These are phyloP conservation scores for Pseudobourletiella spinata DNA, from an alignment of 1,140 invertebrate species.

Conservation along the genomic window DNA sequence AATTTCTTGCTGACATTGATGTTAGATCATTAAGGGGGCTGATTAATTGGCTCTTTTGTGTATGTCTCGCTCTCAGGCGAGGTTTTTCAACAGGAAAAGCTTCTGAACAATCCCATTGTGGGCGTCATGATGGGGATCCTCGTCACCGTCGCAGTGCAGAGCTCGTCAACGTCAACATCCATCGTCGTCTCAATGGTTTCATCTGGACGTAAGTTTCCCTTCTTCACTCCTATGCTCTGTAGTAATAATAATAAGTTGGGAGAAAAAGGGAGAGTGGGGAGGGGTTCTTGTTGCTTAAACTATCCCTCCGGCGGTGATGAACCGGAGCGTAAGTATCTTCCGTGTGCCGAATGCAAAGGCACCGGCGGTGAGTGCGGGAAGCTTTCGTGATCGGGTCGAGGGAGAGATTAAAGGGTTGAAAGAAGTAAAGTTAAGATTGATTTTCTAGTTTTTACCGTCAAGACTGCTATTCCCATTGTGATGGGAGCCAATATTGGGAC, in stretches of 20 bases:
- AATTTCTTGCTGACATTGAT: neutral
- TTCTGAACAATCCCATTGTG: slow-evolving; percentile 49
- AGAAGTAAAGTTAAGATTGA: too few species aligned
- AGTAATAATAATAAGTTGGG: too few species aligned
- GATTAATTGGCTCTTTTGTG: too few species aligned
- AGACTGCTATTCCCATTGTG: slow-evolving; percentile 48
- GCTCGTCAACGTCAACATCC: slow-evolving; percentile 53
- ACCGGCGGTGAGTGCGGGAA: too few species aligned
- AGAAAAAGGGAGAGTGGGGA: too few species aligned
- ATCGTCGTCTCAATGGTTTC: slow-evolving; percentile 56
- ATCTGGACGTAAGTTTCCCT: slow-evolving; percentile 44
- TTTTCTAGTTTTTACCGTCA: slow-evolving; percentile 45
- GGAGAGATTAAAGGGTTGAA: too few species aligned
- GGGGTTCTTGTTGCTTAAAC: too few species aligned
- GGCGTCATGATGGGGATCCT: slow-evolving; percentile 51
- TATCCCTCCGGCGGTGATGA: too few species aligned
- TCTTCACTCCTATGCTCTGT: too few species aligned
- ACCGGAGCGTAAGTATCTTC: too few species aligned
- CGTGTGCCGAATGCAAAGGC: too few species aligned
- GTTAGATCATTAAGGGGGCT: neutral
- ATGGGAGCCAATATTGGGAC: slow-evolving; percentile 57
- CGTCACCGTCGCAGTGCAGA: slow-evolving; percentile 53
- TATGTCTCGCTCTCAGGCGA: slow-evolving; percentile 37
- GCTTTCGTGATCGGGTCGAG: too few species aligned
- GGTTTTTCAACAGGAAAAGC: slow-evolving; percentile 44